A percentile compares a stretch with the other conserved stretches of the same genome.
Conservation (phyloP, 2,113 vertebrate species). For the Ammodytes marinus region DNA sequence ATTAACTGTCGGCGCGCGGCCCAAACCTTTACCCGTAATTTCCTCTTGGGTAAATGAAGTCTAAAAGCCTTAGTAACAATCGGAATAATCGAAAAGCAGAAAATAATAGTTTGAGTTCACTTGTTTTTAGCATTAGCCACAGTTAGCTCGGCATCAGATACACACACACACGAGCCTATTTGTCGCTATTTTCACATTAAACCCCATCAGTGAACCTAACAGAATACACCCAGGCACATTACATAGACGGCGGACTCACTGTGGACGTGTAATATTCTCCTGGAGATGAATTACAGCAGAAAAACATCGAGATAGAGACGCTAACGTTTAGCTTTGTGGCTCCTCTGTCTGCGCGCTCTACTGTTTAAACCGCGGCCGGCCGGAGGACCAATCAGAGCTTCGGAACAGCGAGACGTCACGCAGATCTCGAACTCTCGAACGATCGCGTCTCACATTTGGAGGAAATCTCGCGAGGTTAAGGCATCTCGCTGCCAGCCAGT, state of each 20-base stretch:
- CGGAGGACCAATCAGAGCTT: slow-evolving; percentile 45
- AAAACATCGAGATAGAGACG: background rate
- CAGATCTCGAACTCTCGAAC: too few species aligned
- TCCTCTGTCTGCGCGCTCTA: slow-evolving; percentile 34
- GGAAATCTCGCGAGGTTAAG: slow-evolving; percentile 34
- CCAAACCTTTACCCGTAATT: too few species aligned
- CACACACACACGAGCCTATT: background rate
- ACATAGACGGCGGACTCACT: slow-evolving; percentile 30
- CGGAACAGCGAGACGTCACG: background rate
- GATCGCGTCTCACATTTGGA: fast-evolving
- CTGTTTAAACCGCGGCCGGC: slow-evolving; percentile 47
- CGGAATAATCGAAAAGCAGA: background rate
- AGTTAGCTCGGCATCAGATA: background rate
- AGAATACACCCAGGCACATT: background rate
- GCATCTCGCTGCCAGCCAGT: too few species aligned
- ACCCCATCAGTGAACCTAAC: too few species aligned
- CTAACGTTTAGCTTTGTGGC: background rate
- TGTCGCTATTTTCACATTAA: background rate
- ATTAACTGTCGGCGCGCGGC: too few species aligned
- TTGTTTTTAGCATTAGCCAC: slow-evolving; percentile 71
- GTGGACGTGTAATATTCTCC: background rate
- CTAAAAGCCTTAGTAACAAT: background rate
- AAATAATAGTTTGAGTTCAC: background rate
- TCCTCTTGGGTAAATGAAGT: too few species aligned
- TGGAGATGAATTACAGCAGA: background rate